Evolutionary conservation across 92 coral and sea anemone species (phyloP).

Genomic region (Pocillopora meandrina): DNA sequence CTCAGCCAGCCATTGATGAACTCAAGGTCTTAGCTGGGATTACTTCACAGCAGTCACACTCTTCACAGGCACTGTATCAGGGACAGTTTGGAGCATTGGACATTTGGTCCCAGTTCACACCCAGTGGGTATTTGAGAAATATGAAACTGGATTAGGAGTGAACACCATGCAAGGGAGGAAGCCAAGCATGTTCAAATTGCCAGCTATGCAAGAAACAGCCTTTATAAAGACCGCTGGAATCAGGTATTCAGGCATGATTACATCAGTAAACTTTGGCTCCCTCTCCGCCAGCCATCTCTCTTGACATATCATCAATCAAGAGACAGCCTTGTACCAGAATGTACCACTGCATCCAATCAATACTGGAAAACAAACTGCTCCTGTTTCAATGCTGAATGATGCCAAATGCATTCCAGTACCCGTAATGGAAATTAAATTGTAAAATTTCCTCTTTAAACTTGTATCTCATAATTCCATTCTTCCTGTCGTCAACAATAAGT

Average conservation of each 20-base stretch:
- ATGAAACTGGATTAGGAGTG: constrained; percentile 64
- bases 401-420: constrained; percentile 48
- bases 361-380: too few relatives aligned
- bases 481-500: constrained; percentile 35
- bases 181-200: constrained; percentile 70
- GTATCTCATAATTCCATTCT: constrained; percentile 47
- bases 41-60: constrained; percentile 56
- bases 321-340: constrained; percentile 43
- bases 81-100: constrained; percentile 67
- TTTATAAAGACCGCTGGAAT: constrained; percentile 48
- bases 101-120: constrained; percentile 60
- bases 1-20: constrained; percentile 38
- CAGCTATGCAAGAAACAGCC: constrained; percentile 61
- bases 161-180: constrained; percentile 74
- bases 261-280: constrained; percentile 61
- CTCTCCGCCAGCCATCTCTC: constrained; percentile 58
- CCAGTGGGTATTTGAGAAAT: constrained; percentile 56
- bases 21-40: constrained; percentile 32
- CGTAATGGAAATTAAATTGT: constrained; percentile 34
- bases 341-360: constrained; percentile 3
- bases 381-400: constrained; percentile 30
- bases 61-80: constrained; percentile 12
- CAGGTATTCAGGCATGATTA: constrained; percentile 58
- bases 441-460: constrained; percentile 42
- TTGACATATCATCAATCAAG: constrained; percentile 48